A percentile compares a stretch with the other conserved stretches of the same genome.
Conservation (phyloP, 2,888 invertebrate genomes). For the Gisinianus flammeolus region DNA sequence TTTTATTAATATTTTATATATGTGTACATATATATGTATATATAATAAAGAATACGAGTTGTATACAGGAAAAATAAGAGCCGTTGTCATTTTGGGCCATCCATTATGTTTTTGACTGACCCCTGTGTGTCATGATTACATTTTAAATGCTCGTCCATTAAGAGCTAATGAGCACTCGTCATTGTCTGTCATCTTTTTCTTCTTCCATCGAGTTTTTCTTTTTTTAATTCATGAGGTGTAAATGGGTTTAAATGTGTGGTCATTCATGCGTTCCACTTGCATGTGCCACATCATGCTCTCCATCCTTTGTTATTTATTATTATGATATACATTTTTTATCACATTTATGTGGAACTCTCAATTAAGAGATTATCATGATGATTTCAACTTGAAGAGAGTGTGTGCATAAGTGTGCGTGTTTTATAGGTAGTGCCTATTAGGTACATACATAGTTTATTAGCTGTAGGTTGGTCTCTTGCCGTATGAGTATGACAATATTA, state of each 20-base stretch:
- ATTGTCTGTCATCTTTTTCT: not conserved
- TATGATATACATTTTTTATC: too few species aligned
- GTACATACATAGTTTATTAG: too few species aligned
- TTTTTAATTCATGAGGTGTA: conserved; percentile 15
- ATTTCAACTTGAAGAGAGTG: too few species aligned
- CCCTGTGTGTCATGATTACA: conserved; percentile 12
- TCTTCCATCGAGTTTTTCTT: too few species aligned
- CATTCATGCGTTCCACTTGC: conserved; percentile 7
- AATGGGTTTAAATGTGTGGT: not conserved
- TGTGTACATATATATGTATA: not conserved
- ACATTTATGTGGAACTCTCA: not conserved
- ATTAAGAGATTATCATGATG: too few species aligned
- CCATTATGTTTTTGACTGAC: conserved; percentile 19
- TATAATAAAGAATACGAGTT: too few species aligned
- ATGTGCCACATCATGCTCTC: not conserved
- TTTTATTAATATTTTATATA: not conserved
- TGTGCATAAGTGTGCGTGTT: not conserved
- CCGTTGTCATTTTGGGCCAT: conserved; percentile 11
- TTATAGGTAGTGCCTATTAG: too few species aligned
- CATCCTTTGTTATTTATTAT: not conserved
- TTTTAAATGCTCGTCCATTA: conserved; percentile 44
- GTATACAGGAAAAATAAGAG: not conserved
- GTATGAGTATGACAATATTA: too few species aligned
- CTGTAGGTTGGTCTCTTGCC: too few species aligned
- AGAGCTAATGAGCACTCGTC: conserved; percentile 48